Conservation (phyloP, 2,113 vertebrate genomes). For the Pavo muticus region DNA sequence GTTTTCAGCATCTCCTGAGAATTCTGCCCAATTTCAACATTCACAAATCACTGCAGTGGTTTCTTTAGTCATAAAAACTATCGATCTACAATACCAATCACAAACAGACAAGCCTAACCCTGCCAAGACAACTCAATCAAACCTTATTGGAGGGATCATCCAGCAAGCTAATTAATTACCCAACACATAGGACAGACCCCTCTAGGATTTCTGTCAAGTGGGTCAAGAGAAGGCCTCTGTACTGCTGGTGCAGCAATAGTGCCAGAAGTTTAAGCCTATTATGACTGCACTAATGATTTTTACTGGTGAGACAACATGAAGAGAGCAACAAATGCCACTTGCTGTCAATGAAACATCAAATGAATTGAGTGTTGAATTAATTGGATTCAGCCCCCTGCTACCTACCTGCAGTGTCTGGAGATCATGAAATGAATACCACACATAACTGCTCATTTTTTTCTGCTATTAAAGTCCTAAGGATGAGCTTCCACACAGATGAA, state of each 20-base stretch:
- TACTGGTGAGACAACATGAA: fast-evolving
- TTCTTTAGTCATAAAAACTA: background rate
- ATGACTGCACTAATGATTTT: fast-evolving
- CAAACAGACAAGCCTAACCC: fast-evolving
- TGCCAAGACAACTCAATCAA: fast-evolving
- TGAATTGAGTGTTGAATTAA: background rate
- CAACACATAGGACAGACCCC: background rate
- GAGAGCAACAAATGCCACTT: background rate
- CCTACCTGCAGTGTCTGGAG: background rate
- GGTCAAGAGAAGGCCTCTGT: background rate
- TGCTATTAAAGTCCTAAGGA: background rate
- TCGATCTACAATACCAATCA: fast-evolving
- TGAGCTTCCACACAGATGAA: background rate
- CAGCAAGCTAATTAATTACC: background rate
- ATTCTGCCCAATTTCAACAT: background rate
- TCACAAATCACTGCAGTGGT: background rate
- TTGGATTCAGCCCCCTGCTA: background rate
- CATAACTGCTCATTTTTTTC: background rate
- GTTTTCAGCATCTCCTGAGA: background rate
- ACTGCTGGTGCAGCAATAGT: fast-evolving
- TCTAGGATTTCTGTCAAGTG: background rate
- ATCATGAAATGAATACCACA: background rate
- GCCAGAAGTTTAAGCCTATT: fast-evolving
- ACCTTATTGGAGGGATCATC: background rate
- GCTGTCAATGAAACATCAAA: background rate